Evolutionary conservation across 1,140 invertebrate species (phyloP).

Genomic region (Glossosoma conforme): DNA sequence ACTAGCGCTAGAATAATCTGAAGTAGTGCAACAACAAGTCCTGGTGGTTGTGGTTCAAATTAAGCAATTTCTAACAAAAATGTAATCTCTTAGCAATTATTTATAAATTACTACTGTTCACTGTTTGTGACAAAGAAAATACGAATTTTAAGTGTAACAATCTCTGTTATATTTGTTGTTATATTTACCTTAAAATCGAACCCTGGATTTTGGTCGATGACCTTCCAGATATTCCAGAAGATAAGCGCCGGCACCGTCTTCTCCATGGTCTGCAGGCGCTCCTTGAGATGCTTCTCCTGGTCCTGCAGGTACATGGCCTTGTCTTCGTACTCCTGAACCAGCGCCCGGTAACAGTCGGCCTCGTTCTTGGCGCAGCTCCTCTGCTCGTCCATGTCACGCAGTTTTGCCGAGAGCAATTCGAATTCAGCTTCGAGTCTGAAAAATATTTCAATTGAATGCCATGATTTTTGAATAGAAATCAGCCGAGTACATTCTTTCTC

Average conservation of each 20-base stretch:
- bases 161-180: not conserved
- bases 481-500: too few relatives aligned
- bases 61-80: too few relatives aligned
- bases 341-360: conserved; percentile 41
- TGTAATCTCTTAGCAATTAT: too few relatives aligned
- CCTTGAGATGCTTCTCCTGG: conserved; percentile 53
- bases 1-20: too few relatives aligned
- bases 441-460: not conserved
- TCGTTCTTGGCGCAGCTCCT: conserved; percentile 49
- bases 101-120: too few relatives aligned
- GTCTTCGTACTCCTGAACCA: conserved; percentile 54
- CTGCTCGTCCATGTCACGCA: conserved; percentile 53
- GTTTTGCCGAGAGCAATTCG: conserved; percentile 45
- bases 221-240: conserved; percentile 54
- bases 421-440: conserved; percentile 49
- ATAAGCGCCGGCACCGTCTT: conserved; percentile 60
- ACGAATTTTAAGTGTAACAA: too few relatives aligned
- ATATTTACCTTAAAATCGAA: conserved; percentile 23
- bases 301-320: conserved; percentile 34
- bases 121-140: too few relatives aligned
- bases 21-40: too few relatives aligned
- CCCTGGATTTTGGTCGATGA: conserved; percentile 25
- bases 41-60: too few relatives aligned
- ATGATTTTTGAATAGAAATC: too few relatives aligned
- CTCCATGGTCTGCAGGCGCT: conserved; percentile 57